Conservation (phyloP, 2,888 invertebrate genomes). For the Galeopsomyia nigrocyanea region DNA sequence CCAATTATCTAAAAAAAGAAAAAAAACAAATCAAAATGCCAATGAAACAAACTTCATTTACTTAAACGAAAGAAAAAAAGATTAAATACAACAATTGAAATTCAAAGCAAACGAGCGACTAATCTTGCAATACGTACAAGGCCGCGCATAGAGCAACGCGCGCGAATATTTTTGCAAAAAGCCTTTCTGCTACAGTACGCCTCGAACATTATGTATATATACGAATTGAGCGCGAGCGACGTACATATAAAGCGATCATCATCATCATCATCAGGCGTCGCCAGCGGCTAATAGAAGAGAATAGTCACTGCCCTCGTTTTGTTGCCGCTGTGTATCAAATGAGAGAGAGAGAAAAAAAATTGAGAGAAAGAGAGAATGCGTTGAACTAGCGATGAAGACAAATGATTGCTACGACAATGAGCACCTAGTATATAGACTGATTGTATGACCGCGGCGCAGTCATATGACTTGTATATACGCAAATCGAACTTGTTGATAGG, state of each 20-base stretch:
- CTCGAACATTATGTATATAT: no score
- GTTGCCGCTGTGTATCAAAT: slow-evolving; percentile 52
- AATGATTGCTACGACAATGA: slow-evolving; percentile 50
- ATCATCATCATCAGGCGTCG: no score
- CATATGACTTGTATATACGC: background rate
- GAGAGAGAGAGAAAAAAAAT: slow-evolving; percentile 55
- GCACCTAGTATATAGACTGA: background rate
- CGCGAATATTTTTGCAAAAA: background rate
- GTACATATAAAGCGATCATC: no score
- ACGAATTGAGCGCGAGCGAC: no score
- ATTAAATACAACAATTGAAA: no score
- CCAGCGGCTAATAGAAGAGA: slow-evolving; percentile 51
- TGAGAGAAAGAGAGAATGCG: slow-evolving; percentile 55
- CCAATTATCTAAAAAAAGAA: no score
- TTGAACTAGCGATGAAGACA: slow-evolving; percentile 58
- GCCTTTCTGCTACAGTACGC: background rate
- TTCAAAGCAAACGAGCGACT: no score
- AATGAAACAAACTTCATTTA: no score
- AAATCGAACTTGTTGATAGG: background rate
- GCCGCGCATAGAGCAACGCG: background rate
- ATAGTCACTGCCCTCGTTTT: slow-evolving; percentile 50
- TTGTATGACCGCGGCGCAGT: background rate
- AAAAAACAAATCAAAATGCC: no score
- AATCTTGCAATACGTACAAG: background rate
- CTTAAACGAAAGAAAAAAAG: no score